Percentiles rank a stretch among this genome's conserved stretches.
Conservation (phyloP, 92 coral and sea anemone genomes). For the Plumapathes pennacea region DNA sequence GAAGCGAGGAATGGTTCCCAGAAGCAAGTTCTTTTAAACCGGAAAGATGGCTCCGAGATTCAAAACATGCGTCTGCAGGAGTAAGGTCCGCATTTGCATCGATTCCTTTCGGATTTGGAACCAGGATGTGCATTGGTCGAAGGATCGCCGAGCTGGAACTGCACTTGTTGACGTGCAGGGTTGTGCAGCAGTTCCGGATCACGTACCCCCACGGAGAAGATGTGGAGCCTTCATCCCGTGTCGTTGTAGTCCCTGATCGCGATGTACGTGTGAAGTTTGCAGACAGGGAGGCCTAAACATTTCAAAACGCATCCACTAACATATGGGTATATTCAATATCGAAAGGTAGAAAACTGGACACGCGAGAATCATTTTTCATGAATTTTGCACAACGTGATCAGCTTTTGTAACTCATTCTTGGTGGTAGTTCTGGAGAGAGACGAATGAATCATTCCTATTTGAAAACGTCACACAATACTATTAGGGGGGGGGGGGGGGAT, state of each 20-base stretch:
- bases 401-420: too few species aligned
- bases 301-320: too few species aligned
- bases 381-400: too few species aligned
- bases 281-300: conserved; percentile 60
- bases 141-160: conserved; percentile 73
- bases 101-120: conserved; percentile 78
- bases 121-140: conserved; percentile 76
- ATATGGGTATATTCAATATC: too few species aligned
- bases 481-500: too few species aligned
- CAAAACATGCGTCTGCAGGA: conserved; percentile 4
- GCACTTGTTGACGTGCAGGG: conserved; percentile 47
- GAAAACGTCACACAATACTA: too few species aligned
- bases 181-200: conserved; percentile 50
- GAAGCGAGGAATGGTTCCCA: conserved; percentile 47
- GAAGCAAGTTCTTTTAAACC: conserved; percentile 60
- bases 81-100: conserved; percentile 67
- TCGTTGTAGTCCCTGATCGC: conserved; percentile 51
- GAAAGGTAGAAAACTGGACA: too few species aligned
- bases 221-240: conserved; percentile 37
- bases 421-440: too few species aligned
- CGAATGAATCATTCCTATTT: too few species aligned
- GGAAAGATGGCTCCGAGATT: conserved; percentile 69
- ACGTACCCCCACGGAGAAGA: conserved; percentile 34
- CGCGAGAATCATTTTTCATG: too few species aligned
- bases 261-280: conserved; percentile 59